phyloP scores from a whole-genome alignment of 2,797 vertebrate genomes.

The Tapirus indicus region DNA sequence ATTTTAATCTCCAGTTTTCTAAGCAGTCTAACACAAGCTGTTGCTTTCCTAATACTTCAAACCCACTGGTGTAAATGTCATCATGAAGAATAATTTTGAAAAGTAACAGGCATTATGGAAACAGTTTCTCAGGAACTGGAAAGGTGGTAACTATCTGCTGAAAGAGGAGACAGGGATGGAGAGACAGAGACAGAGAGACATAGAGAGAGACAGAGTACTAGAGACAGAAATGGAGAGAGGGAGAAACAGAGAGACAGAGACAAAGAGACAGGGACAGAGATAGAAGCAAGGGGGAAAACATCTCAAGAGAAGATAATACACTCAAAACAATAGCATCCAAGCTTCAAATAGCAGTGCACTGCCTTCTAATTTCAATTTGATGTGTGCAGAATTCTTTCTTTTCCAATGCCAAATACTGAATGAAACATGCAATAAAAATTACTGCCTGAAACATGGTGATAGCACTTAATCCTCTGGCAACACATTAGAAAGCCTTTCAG shows the following conservation, averaged over 20 bases:
- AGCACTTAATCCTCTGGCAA: constrained; percentile 87
- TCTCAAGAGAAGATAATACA: constrained; percentile 41
- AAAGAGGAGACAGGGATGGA: background rate
- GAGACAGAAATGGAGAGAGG: too few relatives aligned
- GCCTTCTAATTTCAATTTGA: constrained; percentile 38
- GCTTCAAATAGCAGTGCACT: constrained; percentile 28
- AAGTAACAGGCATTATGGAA: constrained; percentile 18
- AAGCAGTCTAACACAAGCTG: background rate
- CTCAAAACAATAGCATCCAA: constrained; percentile 49
- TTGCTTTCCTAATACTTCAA: background rate
- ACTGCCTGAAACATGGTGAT: constrained; percentile 82
- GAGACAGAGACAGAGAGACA: background rate
- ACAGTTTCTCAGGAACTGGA: constrained; percentile 21
- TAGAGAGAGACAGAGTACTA: background rate
- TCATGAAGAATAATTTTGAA: constrained; percentile 39
- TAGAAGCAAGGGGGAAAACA: background rate
- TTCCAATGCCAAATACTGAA: constrained; percentile 78
- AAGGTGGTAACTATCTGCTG: constrained; percentile 41
- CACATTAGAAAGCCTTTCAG: constrained; percentile 80
- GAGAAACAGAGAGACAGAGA: background rate
- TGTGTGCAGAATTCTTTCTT: constrained; percentile 65
- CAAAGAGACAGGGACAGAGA: background rate
- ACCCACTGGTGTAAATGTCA: background rate
- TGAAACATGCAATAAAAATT: constrained; percentile 81
- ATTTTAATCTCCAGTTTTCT: background rate